Evolutionary conservation across 92 coral and sea anemone genomes (phyloP).

Genomic region (Porites cylindrica): DNA sequence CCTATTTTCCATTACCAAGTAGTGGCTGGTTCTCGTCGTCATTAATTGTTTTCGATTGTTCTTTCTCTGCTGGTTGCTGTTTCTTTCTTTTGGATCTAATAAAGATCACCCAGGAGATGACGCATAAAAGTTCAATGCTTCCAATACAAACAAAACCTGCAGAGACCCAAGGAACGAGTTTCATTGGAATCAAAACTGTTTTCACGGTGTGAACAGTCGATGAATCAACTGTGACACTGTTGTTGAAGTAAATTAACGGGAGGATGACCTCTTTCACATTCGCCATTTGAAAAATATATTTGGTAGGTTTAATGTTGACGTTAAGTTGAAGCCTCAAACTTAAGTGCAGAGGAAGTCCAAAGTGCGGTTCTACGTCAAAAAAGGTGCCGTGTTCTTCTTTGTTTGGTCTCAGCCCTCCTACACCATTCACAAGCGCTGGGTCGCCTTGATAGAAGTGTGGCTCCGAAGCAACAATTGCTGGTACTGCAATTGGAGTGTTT

Average conservation of each 20-base stretch:
- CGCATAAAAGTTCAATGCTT: constrained; percentile 7
- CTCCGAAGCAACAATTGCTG: constrained; percentile 84
- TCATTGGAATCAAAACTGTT: constrained; percentile 50
- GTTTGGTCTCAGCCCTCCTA: constrained; percentile 75
- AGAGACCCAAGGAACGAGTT: constrained; percentile 50
- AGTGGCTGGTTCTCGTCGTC: constrained; percentile 27
- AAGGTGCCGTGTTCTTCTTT: constrained; percentile 74
- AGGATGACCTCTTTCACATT: constrained; percentile 67
- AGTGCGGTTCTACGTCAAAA: constrained; percentile 75
- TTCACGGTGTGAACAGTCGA: constrained; percentile 63
- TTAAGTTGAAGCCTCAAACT: constrained; percentile 79
- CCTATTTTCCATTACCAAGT: not conserved
- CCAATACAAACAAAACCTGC: constrained; percentile 62
- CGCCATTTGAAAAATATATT: constrained; percentile 61
- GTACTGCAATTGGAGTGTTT: constrained; percentile 46
- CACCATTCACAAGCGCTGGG: constrained; percentile 63
- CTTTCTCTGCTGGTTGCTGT: not conserved
- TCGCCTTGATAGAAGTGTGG: constrained; percentile 94
- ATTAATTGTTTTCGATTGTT: not conserved
- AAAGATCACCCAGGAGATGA: constrained; percentile 2
- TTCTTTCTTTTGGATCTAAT: not conserved
- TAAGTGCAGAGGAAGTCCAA: constrained; percentile 77
- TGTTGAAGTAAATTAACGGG: constrained; percentile 84
- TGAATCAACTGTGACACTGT: constrained; percentile 72
- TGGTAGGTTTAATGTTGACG: constrained; percentile 67